Evolutionary conservation across 2,113 vertebrate species (phyloP).

Genomic region (Heterotilapia buettikoferi): DNA sequence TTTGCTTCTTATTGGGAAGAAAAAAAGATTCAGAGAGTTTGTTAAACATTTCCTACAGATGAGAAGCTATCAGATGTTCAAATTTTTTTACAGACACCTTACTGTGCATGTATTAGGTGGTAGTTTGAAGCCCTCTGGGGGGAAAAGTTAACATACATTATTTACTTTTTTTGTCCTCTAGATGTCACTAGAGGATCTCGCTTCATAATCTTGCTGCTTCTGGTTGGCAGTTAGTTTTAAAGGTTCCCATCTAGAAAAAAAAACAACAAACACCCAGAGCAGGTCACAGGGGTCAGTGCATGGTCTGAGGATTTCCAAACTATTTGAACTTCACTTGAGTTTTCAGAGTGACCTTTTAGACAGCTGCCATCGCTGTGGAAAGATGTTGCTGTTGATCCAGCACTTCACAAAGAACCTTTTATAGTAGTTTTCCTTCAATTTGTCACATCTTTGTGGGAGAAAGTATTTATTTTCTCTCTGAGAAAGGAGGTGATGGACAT

Average conservation of each 20-base stretch:
- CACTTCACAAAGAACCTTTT: neutral
- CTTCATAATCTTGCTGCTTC: neutral
- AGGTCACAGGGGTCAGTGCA: neutral
- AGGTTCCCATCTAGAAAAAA: neutral
- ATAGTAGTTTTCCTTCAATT: neutral
- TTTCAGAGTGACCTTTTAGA: neutral
- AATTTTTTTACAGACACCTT: accelerated
- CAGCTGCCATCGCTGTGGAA: neutral
- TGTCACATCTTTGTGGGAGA: neutral
- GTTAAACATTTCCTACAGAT: neutral
- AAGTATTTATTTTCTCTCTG: neutral
- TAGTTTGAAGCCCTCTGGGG: neutral
- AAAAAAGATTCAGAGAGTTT: neutral
- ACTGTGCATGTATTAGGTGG: neutral
- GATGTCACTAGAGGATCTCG: conserved; percentile 26
- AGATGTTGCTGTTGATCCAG: neutral
- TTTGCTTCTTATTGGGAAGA: neutral
- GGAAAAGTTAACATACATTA: accelerated
- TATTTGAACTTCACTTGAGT: neutral
- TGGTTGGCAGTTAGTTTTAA: neutral
- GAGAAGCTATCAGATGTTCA: neutral
- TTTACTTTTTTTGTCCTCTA: neutral
- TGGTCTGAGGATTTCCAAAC: neutral
- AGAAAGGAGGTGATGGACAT: neutral
- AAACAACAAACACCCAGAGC: neutral